Percentiles rank a stretch among this genome's conserved stretches.
Evolutionary conservation across 1,140 invertebrate species (phyloP).

Genomic region (Odontomachus brunneus): DNA sequence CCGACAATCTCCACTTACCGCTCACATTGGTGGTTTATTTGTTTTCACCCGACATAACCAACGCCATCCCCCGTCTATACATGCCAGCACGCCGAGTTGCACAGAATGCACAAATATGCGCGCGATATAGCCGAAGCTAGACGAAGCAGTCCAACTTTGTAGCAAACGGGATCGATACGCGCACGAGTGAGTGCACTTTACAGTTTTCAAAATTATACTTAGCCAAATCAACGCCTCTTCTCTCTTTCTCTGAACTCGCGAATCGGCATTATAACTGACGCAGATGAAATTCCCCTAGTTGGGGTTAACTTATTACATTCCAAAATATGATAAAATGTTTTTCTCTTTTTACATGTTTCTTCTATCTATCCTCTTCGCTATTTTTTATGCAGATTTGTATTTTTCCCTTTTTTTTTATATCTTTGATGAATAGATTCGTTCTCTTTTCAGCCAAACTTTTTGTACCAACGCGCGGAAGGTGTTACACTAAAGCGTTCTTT

Average conservation of each 20-base stretch:
- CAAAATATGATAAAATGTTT: too few species aligned
- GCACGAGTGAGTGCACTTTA: not conserved
- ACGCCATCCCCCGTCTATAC: conserved; percentile 12
- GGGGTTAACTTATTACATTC: conserved; percentile 1
- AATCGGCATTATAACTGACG: not conserved
- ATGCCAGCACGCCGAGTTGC: conserved; percentile 6
- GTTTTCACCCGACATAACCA: conserved; percentile 63
- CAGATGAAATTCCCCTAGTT: not conserved
- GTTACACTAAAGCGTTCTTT: not conserved
- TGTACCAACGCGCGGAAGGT: too few species aligned
- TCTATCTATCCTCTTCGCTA: too few species aligned
- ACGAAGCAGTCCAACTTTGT: conserved; percentile 7
- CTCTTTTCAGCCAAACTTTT: too few species aligned
- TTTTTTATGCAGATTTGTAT: too few species aligned
- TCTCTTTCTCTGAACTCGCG: not conserved
- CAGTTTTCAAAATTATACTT: conserved; percentile 52
- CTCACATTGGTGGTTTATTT: conserved; percentile 49
- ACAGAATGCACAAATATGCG: not conserved
- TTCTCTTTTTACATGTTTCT: too few species aligned
- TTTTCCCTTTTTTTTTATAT: too few species aligned
- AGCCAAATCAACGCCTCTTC: conserved; percentile 34
- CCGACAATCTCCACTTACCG: conserved; percentile 13
- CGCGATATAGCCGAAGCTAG: too few species aligned
- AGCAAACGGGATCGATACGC: conserved; percentile 39
- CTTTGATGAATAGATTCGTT: too few species aligned